phyloP scores from a whole-genome alignment of 1,140 invertebrate genomes.

The Drosophila teissieri region DNA sequence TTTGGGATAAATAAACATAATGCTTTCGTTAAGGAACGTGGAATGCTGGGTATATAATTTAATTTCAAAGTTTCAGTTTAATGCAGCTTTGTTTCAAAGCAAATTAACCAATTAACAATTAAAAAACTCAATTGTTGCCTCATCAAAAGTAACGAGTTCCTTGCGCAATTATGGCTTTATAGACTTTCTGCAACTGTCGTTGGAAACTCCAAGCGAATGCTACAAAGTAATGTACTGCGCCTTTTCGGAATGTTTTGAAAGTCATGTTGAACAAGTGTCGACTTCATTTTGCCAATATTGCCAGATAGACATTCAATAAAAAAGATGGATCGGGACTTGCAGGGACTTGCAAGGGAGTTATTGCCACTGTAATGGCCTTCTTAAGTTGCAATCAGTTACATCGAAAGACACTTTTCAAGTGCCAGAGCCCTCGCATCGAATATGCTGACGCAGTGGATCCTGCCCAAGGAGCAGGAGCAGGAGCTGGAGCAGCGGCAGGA shows the following conservation, averaged over 20 bases:
- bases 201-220: too few species aligned
- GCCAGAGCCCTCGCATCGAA: slow-evolving; percentile 24
- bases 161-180: too few species aligned
- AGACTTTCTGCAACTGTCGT: too few species aligned
- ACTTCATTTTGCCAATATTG: background rate
- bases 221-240: too few species aligned
- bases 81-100: too few species aligned
- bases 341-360: slow-evolving; percentile 12
- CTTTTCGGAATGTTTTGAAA: background rate
- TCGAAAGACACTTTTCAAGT: slow-evolving; percentile 41
- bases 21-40: too few species aligned
- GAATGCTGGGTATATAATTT: too few species aligned
- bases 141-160: too few species aligned
- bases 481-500: background rate
- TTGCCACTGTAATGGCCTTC: slow-evolving; percentile 17
- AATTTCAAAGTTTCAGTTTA: too few species aligned
- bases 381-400: slow-evolving; percentile 37
- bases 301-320: slow-evolving; percentile 1
- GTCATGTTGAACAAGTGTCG: background rate
- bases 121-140: too few species aligned
- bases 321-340: slow-evolving; percentile 18
- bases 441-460: slow-evolving; percentile 34
- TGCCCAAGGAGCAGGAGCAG: slow-evolving; percentile 15
- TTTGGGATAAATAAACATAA: too few species aligned
- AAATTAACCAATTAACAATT: too few species aligned